Conservation (phyloP, 2,113 vertebrate species). For the Carassius auratus region DNA sequence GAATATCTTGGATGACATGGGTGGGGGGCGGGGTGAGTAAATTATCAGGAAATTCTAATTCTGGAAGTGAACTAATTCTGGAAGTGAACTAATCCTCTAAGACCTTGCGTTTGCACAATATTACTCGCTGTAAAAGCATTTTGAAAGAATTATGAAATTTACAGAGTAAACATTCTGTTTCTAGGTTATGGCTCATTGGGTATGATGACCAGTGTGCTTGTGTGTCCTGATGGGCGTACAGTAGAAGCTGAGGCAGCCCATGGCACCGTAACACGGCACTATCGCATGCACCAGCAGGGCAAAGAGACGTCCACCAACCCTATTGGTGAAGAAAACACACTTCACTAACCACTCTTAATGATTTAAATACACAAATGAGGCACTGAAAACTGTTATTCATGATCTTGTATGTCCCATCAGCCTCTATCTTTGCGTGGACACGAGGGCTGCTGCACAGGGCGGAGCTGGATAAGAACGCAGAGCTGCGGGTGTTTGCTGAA, state of each 20-base stretch:
- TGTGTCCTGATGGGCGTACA: constrained; percentile 95
- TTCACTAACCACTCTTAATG: background rate
- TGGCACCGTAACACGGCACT: constrained; percentile 95
- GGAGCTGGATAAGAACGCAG: constrained; percentile 86
- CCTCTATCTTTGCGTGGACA: constrained; percentile 98
- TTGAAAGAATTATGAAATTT: background rate
- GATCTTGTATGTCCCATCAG: constrained; percentile 65
- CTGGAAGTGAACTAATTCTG: too few species aligned
- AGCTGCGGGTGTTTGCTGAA: constrained; percentile 83
- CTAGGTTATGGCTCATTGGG: constrained; percentile 95
- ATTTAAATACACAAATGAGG: background rate
- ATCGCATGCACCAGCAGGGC: constrained; percentile 93
- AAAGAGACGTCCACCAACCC: constrained; percentile 98
- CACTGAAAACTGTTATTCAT: background rate
- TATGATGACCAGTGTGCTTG: constrained; percentile 97
- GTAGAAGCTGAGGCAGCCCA: constrained; percentile 97
- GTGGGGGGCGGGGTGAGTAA: too few species aligned
- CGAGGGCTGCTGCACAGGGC: constrained; percentile 92
- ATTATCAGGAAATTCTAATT: too few species aligned
- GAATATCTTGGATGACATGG: too few species aligned
- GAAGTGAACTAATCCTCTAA: background rate
- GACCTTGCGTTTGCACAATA: background rate
- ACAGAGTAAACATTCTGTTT: background rate
- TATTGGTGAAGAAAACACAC: constrained; percentile 80
- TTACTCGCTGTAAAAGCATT: background rate